These are phyloP conservation scores for Semaprochilodus insignis DNA, from an alignment of 2,797 vertebrate species.

Conservation along the genomic window DNA sequence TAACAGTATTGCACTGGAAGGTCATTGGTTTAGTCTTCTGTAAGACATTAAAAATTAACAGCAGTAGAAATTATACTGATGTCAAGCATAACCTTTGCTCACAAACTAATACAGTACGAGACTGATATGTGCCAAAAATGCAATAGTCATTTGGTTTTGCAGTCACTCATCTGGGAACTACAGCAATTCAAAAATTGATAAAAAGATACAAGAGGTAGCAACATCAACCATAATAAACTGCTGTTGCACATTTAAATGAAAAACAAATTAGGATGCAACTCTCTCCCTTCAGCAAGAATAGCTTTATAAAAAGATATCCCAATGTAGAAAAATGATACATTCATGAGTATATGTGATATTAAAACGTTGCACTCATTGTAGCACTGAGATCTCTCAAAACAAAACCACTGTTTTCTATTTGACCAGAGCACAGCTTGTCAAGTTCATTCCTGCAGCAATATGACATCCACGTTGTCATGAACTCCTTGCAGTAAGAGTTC, in stretches of 20 bases:
- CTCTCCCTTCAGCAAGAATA: slow-evolving; percentile 38
- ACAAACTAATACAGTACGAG: slow-evolving; percentile 20
- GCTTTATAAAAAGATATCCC: slow-evolving; percentile 53
- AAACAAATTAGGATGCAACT: background rate
- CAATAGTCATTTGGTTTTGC: background rate
- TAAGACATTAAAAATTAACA: slow-evolving; percentile 7
- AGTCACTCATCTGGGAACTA: slow-evolving; percentile 6
- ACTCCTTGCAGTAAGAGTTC: slow-evolving; percentile 96
- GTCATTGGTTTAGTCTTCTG: background rate
- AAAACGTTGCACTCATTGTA: slow-evolving; percentile 47
- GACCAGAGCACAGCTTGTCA: slow-evolving; percentile 14
- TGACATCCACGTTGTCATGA: slow-evolving; percentile 90
- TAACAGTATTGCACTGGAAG: slow-evolving; percentile 18
- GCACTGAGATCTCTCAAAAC: slow-evolving; percentile 18
- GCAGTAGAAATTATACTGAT: slow-evolving; percentile 1
- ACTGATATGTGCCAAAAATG: background rate
- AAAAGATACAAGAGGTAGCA: slow-evolving; percentile 71
- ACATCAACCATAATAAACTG: slow-evolving; percentile 53
- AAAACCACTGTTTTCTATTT: background rate
- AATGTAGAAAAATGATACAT: slow-evolving; percentile 59
- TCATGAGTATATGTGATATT: slow-evolving; percentile 53
- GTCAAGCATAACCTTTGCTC: background rate
- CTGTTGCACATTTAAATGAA: background rate
- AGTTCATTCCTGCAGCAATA: slow-evolving; percentile 79
- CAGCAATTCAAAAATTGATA: slow-evolving; percentile 20